Percentiles rank a stretch among this genome's conserved stretches.
phyloP scores from a whole-genome alignment of 2,888 invertebrate genomes.

The Ectemnius lituratus region DNA sequence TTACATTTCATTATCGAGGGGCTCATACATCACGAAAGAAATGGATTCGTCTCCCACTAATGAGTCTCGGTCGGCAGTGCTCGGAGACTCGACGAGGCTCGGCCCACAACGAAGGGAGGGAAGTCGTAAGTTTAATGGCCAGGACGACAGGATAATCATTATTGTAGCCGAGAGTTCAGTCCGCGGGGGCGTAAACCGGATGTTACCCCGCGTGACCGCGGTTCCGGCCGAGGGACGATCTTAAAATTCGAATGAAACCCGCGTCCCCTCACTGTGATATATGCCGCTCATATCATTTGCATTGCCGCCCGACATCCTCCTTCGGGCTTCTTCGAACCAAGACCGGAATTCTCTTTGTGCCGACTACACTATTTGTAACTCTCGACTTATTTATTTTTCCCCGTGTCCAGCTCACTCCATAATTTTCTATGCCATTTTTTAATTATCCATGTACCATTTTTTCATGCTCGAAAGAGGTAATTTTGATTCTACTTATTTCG shows the following conservation, averaged over 20 bases:
- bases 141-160: conserved; percentile 57
- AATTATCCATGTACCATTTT: no score
- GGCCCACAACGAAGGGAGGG: conserved; percentile 35
- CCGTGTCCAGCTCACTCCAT: no score
- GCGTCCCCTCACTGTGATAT: conserved; percentile 12
- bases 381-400: neutral
- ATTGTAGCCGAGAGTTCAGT: conserved; percentile 40
- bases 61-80: conserved; percentile 35
- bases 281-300: conserved; percentile 26
- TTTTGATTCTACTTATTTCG: no score
- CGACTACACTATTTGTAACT: conserved; percentile 13
- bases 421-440: no score
- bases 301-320: conserved; percentile 26
- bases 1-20: conserved; percentile 30
- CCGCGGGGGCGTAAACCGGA: conserved; percentile 58
- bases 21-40: conserved; percentile 29
- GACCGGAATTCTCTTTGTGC: neutral
- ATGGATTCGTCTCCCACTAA: conserved; percentile 36
- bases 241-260: conserved; percentile 29
- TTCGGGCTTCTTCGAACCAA: conserved; percentile 1
- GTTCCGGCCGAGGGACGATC: conserved; percentile 39
- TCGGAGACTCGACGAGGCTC: conserved; percentile 15
- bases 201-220: conserved; percentile 47
- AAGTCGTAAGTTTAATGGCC: conserved; percentile 57
- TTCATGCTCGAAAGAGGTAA: no score